Percentiles rank a stretch among this genome's conserved stretches.
Conservation (phyloP, 2,888 invertebrate species). For the Chironomus tentans region DNA sequence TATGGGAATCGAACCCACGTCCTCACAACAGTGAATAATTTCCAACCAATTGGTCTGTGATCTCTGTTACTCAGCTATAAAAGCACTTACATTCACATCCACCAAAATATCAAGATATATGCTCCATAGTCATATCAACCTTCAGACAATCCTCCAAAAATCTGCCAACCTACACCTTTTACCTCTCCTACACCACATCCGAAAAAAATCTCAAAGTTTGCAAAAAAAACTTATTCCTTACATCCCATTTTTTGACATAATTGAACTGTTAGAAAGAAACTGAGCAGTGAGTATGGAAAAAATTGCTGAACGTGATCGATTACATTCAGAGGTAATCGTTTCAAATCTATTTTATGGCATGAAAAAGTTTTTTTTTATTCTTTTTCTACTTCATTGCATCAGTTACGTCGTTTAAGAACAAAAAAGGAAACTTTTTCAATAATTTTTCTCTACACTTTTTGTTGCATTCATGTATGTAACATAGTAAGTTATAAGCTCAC, state of each 20-base stretch:
- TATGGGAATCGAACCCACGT: too few relatives aligned
- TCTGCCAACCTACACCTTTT: not conserved
- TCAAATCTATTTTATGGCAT: not conserved
- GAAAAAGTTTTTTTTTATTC: not conserved
- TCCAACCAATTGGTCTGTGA: too few relatives aligned
- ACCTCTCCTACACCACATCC: not conserved
- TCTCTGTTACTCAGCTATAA: too few relatives aligned
- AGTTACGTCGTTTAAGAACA: not conserved
- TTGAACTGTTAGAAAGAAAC: not conserved
- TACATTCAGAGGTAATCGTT: constrained; percentile 17
- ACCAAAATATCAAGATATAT: too few relatives aligned
- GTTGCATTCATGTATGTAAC: not conserved
- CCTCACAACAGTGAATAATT: too few relatives aligned
- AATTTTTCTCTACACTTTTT: not conserved
- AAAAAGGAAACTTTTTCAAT: not conserved
- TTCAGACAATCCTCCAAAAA: not conserved
- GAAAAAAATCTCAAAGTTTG: not conserved
- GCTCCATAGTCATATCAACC: not conserved
- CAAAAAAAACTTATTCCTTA: not conserved
- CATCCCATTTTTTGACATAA: not conserved
- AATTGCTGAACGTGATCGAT: constrained; percentile 25
- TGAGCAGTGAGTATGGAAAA: not conserved
- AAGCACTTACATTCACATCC: too few relatives aligned
- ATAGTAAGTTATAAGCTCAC: not conserved
- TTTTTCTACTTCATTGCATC: not conserved